These are phyloP conservation scores for Silvanus unidentatus DNA, from an alignment of 2,888 invertebrate genomes.

Conservation along the genomic window DNA sequence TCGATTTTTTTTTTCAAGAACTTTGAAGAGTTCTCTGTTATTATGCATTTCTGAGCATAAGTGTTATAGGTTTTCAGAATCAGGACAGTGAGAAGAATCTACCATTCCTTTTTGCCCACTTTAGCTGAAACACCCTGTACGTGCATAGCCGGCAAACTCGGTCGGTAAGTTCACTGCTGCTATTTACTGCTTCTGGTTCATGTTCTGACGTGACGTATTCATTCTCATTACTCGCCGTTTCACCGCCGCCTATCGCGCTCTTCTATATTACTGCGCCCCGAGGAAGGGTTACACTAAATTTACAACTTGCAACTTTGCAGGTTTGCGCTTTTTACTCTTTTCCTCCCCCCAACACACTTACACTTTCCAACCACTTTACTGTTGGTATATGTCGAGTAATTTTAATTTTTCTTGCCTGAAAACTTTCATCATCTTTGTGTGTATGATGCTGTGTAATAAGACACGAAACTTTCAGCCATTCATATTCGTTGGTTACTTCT, in stretches of 20 bases:
- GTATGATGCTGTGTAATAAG: neutral
- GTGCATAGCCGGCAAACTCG: slow-evolving; percentile 16
- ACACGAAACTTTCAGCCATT: too few relatives aligned
- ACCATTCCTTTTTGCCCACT: too few relatives aligned
- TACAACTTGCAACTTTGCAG: slow-evolving; percentile 40
- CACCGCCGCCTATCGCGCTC: slow-evolving; percentile 36
- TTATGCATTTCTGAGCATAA: too few relatives aligned
- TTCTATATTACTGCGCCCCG: slow-evolving; percentile 35
- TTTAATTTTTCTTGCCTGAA: slow-evolving; percentile 33
- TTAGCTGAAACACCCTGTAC: slow-evolving; percentile 9
- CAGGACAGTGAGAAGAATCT: too few relatives aligned
- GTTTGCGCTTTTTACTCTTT: slow-evolving; percentile 36
- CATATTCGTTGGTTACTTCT: too few relatives aligned
- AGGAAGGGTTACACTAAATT: slow-evolving; percentile 39
- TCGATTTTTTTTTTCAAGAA: too few relatives aligned
- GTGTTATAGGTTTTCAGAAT: too few relatives aligned
- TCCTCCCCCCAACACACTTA: too few relatives aligned
- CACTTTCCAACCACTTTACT: too few relatives aligned
- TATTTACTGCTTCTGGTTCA: slow-evolving; percentile 41
- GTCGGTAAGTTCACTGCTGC: slow-evolving; percentile 27
- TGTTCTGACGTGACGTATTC: slow-evolving; percentile 43
- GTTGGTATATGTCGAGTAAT: slow-evolving; percentile 25
- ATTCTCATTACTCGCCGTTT: slow-evolving; percentile 44
- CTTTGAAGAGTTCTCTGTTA: slow-evolving; percentile 10
- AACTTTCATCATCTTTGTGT: slow-evolving; percentile 29